Conservation (phyloP, 2,888 invertebrate genomes). For the Elegia similella region DNA sequence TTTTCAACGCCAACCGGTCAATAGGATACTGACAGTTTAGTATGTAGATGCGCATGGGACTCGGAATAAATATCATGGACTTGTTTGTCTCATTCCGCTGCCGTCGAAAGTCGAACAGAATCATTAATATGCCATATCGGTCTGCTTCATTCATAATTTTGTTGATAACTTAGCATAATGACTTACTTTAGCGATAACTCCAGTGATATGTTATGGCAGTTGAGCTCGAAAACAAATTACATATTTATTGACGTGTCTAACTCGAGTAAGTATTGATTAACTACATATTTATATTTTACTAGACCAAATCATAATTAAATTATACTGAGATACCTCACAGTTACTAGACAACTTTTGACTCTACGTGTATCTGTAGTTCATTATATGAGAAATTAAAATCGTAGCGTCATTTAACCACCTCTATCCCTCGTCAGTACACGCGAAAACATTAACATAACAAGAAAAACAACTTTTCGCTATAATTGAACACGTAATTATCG, state of each 20-base stretch:
- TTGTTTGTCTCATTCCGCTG: conserved; percentile 10
- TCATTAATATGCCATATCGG: conserved; percentile 30
- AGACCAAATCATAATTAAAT: too few relatives aligned
- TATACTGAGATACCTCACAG: too few relatives aligned
- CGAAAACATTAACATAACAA: too few relatives aligned
- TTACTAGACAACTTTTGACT: too few relatives aligned
- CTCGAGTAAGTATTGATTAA: not conserved
- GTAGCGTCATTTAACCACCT: too few relatives aligned
- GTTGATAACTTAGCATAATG: conserved; percentile 33
- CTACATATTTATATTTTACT: not conserved
- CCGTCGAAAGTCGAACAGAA: conserved; percentile 18
- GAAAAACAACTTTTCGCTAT: too few relatives aligned
- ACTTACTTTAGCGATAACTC: conserved; percentile 26
- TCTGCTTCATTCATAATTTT: conserved; percentile 45
- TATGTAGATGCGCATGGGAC: not conserved
- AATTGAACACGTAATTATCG: too few relatives aligned
- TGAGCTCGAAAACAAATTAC: conserved; percentile 21
- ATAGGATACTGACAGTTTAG: not conserved
- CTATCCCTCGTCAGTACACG: too few relatives aligned
- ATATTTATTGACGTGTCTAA: conserved; percentile 17
- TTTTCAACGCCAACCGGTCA: not conserved
- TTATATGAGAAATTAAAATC: too few relatives aligned
- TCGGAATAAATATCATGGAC: not conserved
- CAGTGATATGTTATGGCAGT: conserved; percentile 27
- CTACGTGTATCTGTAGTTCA: too few relatives aligned